Evolutionary conservation across 2,113 vertebrate species (phyloP).

Genomic region (Triplophysa rosa): DNA sequence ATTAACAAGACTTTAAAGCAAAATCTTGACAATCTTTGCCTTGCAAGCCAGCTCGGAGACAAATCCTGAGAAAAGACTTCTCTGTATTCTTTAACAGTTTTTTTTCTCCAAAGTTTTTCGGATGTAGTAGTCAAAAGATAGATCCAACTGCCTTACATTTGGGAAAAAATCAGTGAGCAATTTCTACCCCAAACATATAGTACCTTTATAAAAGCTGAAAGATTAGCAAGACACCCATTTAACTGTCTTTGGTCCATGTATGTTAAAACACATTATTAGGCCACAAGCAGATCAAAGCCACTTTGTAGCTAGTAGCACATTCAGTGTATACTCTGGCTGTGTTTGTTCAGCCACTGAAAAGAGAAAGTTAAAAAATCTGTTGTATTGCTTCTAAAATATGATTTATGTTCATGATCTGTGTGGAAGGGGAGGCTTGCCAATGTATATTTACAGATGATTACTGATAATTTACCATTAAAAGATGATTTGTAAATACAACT

Average conservation of each 20-base stretch:
- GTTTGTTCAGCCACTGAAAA: slow-evolving; percentile 13
- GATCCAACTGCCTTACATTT: neutral
- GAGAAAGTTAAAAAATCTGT: slow-evolving; percentile 35
- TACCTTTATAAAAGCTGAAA: neutral
- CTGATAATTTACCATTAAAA: slow-evolving; percentile 43
- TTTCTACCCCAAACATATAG: neutral
- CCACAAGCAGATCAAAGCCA: neutral
- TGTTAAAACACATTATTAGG: neutral
- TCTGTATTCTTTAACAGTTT: neutral
- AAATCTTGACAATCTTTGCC: slow-evolving; percentile 33
- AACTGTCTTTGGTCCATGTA: neutral
- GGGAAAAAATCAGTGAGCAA: neutral
- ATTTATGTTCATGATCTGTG: slow-evolving; percentile 67
- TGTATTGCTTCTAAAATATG: slow-evolving; percentile 60
- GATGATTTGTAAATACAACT: slow-evolving; percentile 78
- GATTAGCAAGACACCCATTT: neutral
- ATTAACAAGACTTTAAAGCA: neutral
- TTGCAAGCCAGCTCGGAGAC: slow-evolving; percentile 22
- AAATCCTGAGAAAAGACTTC: neutral
- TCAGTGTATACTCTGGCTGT: slow-evolving; percentile 19
- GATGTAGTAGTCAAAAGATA: neutral
- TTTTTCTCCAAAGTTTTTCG: neutral
- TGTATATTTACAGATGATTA: slow-evolving; percentile 72
- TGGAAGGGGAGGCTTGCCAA: slow-evolving; percentile 69
- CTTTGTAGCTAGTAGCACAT: neutral